These are phyloP conservation scores for Lepus timidus DNA, from an alignment of 2,113 vertebrate species.

Conservation along the genomic window DNA sequence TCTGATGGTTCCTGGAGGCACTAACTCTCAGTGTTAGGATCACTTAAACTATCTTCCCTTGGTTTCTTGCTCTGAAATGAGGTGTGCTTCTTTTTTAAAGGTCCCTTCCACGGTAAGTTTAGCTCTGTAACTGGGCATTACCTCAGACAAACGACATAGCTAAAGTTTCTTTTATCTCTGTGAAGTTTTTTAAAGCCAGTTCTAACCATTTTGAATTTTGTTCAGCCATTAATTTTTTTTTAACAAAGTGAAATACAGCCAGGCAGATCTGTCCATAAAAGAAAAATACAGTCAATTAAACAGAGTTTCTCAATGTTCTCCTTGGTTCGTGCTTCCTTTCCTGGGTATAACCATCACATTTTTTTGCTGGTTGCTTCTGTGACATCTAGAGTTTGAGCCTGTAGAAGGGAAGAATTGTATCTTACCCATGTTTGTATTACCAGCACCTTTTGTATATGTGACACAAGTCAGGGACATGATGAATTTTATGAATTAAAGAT, in stretches of 20 bases:
- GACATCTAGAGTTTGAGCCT: background rate
- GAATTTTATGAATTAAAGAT: conserved; percentile 48
- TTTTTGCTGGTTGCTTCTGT: background rate
- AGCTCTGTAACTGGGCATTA: background rate
- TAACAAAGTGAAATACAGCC: conserved; percentile 13
- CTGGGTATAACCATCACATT: background rate
- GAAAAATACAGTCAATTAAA: background rate
- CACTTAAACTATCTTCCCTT: background rate
- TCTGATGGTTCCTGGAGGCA: background rate
- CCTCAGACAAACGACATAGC: background rate
- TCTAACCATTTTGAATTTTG: conserved; percentile 19
- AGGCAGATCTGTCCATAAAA: background rate
- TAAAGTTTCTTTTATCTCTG: conserved; percentile 47
- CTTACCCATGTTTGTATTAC: background rate
- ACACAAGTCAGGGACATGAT: background rate
- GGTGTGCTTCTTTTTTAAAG: background rate
- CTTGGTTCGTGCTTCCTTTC: background rate
- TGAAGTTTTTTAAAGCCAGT: conserved; percentile 17
- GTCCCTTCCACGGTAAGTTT: background rate
- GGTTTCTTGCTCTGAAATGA: conserved; percentile 34
- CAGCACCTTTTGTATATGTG: background rate
- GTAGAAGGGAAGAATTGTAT: background rate
- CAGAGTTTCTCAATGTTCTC: background rate
- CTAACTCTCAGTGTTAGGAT: background rate
- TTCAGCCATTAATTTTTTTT: conserved; percentile 8